Percentiles rank a stretch among this genome's conserved stretches.
Conservation (phyloP, 2,113 vertebrate genomes). For the Rynchops niger region DNA sequence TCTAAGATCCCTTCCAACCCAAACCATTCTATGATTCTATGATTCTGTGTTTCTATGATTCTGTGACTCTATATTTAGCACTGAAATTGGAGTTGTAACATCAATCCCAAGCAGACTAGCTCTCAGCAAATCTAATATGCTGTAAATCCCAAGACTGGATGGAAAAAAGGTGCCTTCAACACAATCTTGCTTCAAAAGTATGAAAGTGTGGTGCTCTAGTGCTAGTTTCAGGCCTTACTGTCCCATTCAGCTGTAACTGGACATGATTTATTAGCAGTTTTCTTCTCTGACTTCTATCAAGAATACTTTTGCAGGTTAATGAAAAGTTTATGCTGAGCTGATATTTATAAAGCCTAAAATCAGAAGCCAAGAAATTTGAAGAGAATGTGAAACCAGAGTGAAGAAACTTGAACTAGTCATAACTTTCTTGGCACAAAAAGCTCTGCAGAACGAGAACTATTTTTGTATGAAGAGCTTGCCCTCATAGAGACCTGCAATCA, state of each 20-base stretch:
- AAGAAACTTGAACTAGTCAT: background rate
- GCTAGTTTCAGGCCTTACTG: background rate
- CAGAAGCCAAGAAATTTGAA: background rate
- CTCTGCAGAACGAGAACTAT: background rate
- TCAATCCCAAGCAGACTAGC: background rate
- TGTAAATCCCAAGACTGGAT: background rate
- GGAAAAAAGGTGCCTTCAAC: background rate
- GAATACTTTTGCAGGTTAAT: background rate
- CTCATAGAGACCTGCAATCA: background rate
- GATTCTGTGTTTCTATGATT: no score
- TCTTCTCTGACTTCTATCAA: background rate
- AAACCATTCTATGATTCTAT: no score
- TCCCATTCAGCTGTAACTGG: background rate
- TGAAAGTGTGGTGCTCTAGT: background rate
- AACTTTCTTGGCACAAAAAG: background rate
- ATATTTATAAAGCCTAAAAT: background rate
- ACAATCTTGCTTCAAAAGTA: background rate
- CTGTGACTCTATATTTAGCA: background rate
- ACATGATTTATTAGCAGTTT: background rate
- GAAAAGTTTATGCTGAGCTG: background rate
- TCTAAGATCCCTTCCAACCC: no score
- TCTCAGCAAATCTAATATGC: background rate
- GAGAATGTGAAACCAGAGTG: background rate
- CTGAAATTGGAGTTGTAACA: background rate
- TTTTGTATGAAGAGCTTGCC: background rate